Evolutionary conservation across 2,888 invertebrate species (phyloP), one percentile per base, ranked within the genome.

Genomic region (Rapana venosa): DNA sequence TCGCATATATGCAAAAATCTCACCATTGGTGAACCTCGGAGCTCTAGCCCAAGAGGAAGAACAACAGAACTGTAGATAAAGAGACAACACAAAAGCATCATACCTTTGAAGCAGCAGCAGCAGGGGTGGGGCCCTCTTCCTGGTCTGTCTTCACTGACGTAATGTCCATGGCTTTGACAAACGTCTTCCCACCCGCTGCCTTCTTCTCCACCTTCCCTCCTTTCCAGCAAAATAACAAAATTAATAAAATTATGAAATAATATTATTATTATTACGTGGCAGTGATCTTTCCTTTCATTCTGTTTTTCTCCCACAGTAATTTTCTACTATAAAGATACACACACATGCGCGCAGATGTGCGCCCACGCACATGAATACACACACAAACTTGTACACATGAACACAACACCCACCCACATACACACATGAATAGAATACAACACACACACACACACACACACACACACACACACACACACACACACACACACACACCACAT

Each of bases 141-240:
- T 61, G 61, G 26, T 90, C 90, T 32, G 90, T 90, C 61, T 90
- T 89, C 61, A 81, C 85, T n/a, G 90, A 91, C 5, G 91, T 83
- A n/a, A 91, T 90, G 70, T 91, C 88, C 85, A 90, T 61, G 56
- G 89, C 89, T 56, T 91, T 90, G 8, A 90, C 90, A 87, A 85
- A 90, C 22, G 87, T 35, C 89, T 90, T 91, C 8, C 74, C 85
- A n/a, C 35, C 84, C 61, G 61, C 30, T 5, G n/a, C 74, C 77
- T 90, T 91, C 61, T 66, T 91, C 58, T 90, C 90, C 32, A 36
- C 35, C 79, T 90, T 89, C 36, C 61, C 87, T 89, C 90, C 90
- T 87, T 79, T 88, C 47, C 47, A 47, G 47, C 47, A 47, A 47
- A 47, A 47, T n/a, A 47, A 47, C 74, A 30, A 32, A 84, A 74